Conservation (phyloP, 1,140 invertebrate species). For the Drosophila kepulauana region DNA sequence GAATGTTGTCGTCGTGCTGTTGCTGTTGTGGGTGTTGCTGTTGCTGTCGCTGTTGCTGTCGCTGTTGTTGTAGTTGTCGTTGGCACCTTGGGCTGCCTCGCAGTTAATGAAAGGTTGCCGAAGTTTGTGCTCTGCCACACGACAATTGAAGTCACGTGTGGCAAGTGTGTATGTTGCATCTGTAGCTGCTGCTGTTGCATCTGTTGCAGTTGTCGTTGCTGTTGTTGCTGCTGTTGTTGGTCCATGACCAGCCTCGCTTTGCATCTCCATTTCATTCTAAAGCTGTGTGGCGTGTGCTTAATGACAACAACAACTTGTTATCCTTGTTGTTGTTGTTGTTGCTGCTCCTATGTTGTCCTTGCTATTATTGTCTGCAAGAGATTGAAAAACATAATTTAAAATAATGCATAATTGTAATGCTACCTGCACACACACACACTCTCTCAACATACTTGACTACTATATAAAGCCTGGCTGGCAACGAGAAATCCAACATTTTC, state of each 20-base stretch:
- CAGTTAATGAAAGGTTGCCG: conserved; percentile 73
- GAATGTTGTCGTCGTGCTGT: conserved; percentile 63
- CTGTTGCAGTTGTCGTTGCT: conserved; percentile 21
- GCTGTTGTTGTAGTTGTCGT: conserved; percentile 38
- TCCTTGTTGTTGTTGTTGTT: conserved; percentile 32
- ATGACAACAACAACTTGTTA: conserved; percentile 49
- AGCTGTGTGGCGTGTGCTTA: conserved; percentile 63
- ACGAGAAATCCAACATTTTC: conserved; percentile 3
- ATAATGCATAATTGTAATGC: conserved; percentile 1
- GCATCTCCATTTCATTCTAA: conserved; percentile 85
- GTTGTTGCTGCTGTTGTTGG: conserved; percentile 61
- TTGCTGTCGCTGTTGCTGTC: conserved; percentile 37
- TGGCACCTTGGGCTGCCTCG: conserved; percentile 38
- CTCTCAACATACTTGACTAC: too few species aligned
- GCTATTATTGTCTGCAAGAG: conserved; percentile 3
- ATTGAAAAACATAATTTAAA: neutral
- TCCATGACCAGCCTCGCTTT: conserved; percentile 79
- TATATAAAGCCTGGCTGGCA: too few species aligned
- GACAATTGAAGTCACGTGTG: conserved; percentile 58
- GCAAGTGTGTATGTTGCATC: conserved; percentile 35
- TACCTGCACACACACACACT: too few species aligned
- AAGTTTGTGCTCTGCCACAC: conserved; percentile 54
- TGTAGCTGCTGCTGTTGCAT: conserved; percentile 22
- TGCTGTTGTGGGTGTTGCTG: conserved; percentile 40
- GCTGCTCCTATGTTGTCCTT: conserved; percentile 15